Evolutionary conservation across 2,113 vertebrate species (phyloP), one percentile per base, ranked within the genome.

Genomic region (Cricetomys ansorgei): DNA sequence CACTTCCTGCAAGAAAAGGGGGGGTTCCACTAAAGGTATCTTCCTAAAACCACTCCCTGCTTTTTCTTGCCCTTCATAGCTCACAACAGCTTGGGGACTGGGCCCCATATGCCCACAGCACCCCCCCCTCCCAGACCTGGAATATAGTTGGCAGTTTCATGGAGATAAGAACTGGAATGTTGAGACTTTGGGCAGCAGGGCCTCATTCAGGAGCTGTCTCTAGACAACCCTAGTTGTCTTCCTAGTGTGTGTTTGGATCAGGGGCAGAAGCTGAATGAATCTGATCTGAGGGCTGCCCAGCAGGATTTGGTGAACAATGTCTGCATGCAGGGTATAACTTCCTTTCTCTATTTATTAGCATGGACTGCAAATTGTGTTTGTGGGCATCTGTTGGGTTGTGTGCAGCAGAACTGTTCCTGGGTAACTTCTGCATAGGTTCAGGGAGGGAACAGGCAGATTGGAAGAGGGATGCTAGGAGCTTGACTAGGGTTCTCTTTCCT

Each of bases 1-100:
- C 75, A 70, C 76, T 81, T 97, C 97, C 96, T 94, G 88, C 94
- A 79, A 80, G 80, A 89, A 69, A 81, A 48, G 8, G 29, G 31
- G 21, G 9, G 40, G 34, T 21, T 53, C 81, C 55, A 70, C 73
- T 83, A 29, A 76, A 37, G 67, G 70, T 15, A 67, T 31, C 80
- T 40, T 73, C 67, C 0, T 15, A 84, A 83, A 70, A 75, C 50
- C 64, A 25, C 12, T 7, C 31, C 4, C 80, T 73, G 76, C 50
- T 89, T 93, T 92, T 80, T 80, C 77, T 79, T 73, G n/a, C 43
- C 72, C 29, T 92, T 85, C 75, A 62, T 25, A 45, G 37, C 48
- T 53, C 43, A 27, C 37, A 27, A 29, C 73, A 72, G 23, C 57
- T 53, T 81, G 65, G 70, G 88, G 70, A 34, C 62, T 48, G 62